phyloP scores from a whole-genome alignment of 1,140 invertebrate genomes.

The Meteorus sp. region DNA sequence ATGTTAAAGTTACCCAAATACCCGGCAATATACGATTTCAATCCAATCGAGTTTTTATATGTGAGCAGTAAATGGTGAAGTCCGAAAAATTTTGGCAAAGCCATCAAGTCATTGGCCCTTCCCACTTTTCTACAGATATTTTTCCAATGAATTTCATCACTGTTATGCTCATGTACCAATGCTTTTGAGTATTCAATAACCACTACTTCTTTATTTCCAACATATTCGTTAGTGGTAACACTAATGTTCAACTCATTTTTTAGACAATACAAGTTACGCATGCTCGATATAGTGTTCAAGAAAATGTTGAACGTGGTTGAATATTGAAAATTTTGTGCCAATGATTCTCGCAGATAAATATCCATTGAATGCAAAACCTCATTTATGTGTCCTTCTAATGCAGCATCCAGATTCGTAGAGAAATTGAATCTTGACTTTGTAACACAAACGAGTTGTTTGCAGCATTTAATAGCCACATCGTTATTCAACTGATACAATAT shows the following conservation, averaged over 20 bases:
- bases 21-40: neutral
- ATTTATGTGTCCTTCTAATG: constrained; percentile 28
- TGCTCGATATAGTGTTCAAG: constrained; percentile 29
- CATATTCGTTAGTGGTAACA: constrained; percentile 31
- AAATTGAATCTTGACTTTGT: constrained; percentile 22
- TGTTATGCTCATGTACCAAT: neutral
- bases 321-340: constrained; percentile 8
- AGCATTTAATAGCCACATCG: constrained; percentile 36
- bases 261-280: constrained; percentile 36
- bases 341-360: constrained; percentile 31
- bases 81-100: constrained; percentile 10
- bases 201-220: constrained; percentile 30
- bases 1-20: neutral
- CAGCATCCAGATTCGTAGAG: constrained; percentile 29
- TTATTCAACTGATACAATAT: constrained; percentile 37
- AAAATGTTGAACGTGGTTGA: constrained; percentile 20
- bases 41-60: neutral
- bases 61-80: neutral
- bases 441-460: constrained; percentile 37
- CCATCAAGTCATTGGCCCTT: neutral
- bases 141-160: neutral
- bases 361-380: constrained; percentile 31
- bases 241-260: constrained; percentile 38
- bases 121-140: constrained; percentile 1
- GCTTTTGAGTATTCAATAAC: neutral